phyloP scores from a whole-genome alignment of 2,888 invertebrate species.

The Spodoptera picta region DNA sequence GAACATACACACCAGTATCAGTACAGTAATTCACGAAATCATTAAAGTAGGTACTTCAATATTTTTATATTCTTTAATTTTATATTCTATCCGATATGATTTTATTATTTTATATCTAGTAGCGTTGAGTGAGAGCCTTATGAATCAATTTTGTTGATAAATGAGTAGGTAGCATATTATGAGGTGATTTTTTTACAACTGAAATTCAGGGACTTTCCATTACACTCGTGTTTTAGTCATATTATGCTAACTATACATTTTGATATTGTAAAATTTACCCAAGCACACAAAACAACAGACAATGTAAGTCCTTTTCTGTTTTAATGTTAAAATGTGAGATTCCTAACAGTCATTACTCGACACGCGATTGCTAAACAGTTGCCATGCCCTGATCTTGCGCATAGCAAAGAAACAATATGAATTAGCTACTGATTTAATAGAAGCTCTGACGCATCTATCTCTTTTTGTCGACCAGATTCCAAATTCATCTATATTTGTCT shows the following conservation, averaged over 20 bases:
- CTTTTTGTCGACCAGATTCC: too few relatives aligned
- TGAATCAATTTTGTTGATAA: too few relatives aligned
- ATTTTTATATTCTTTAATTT: not conserved
- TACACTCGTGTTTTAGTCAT: too few relatives aligned
- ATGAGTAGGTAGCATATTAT: too few relatives aligned
- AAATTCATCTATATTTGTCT: too few relatives aligned
- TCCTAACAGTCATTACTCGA: slow-evolving; percentile 36
- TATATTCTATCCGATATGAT: slow-evolving; percentile 5
- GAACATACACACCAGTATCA: slow-evolving; percentile 11
- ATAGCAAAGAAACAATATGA: slow-evolving; percentile 58
- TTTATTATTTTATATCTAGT: slow-evolving; percentile 34
- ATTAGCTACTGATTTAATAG: slow-evolving; percentile 47
- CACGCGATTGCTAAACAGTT: slow-evolving; percentile 43
- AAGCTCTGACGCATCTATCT: slow-evolving; percentile 1
- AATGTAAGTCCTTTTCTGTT: not conserved
- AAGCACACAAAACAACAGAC: not conserved
- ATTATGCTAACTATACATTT: too few relatives aligned
- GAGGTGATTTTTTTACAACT: too few relatives aligned
- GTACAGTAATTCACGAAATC: slow-evolving; percentile 21
- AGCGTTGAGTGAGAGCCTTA: slow-evolving; percentile 1
- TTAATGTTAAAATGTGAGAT: slow-evolving; percentile 1
- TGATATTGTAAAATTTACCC: too few relatives aligned
- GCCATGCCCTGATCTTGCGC: slow-evolving; percentile 41
- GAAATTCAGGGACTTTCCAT: too few relatives aligned
- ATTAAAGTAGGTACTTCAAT: slow-evolving; percentile 13